Evolutionary conservation across 1,140 invertebrate genomes (phyloP).

Genomic region (Aphaenogaster rudis): DNA sequence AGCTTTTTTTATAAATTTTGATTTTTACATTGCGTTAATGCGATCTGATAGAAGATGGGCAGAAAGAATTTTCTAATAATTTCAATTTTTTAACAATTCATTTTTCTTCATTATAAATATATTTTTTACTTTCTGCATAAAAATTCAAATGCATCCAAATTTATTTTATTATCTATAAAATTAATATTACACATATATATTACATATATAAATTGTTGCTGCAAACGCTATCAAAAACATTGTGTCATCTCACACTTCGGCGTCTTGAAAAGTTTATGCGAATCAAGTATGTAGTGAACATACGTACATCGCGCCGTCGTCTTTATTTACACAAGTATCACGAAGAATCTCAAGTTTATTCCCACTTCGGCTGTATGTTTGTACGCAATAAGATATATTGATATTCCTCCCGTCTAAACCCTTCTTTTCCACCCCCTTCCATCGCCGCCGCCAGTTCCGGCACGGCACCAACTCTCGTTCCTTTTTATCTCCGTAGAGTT

Average conservation of each 20-base stretch:
- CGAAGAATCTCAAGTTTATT: slow-evolving; percentile 84
- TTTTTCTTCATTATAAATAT: neutral
- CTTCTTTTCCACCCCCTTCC: slow-evolving; percentile 74
- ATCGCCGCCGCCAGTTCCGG: slow-evolving; percentile 71
- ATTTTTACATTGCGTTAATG: neutral
- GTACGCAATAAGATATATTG: slow-evolving; percentile 86
- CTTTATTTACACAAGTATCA: slow-evolving; percentile 75
- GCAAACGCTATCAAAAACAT: neutral
- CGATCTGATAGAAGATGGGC: neutral
- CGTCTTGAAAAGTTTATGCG: slow-evolving; percentile 68
- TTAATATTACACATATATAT: neutral
- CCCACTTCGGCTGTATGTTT: slow-evolving; percentile 85
- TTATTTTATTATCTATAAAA: neutral
- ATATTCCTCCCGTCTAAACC: slow-evolving; percentile 82
- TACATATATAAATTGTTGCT: neutral
- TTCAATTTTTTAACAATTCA: neutral
- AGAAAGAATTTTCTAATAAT: neutral
- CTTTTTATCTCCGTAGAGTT: slow-evolving; percentile 88
- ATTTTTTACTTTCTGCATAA: slow-evolving; percentile 14
- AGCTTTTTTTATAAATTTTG: neutral
- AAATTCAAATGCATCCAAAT: neutral
- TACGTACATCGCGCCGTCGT: slow-evolving; percentile 52
- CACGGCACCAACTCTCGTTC: slow-evolving; percentile 84
- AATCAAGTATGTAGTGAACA: slow-evolving; percentile 68
- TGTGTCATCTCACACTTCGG: neutral